Evolutionary conservation across 2,888 invertebrate species (phyloP), one percentile per base, ranked within the genome.

Genomic region (Lycia hirtaria): DNA sequence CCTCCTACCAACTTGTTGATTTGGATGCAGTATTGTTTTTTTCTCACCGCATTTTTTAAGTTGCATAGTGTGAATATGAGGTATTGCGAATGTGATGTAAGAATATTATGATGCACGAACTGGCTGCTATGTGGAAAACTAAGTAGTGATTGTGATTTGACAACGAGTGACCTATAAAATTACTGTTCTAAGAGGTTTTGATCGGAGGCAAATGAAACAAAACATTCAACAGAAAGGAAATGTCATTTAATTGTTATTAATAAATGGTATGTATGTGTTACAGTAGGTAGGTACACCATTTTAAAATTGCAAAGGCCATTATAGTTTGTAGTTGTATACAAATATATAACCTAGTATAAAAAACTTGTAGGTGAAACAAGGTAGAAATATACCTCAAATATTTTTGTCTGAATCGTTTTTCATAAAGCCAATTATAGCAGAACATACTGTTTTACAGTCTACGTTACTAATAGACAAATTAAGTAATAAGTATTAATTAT

Each of bases 381-480:
- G 60, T n/a, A 62, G 56, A 56, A 60, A 59, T 51, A 50, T 62
- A 40, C 53, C 50, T 48, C 44, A 60, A 64, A 65, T 62, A 61
- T 65, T 74, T 56, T 69, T 68, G 67, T 68, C 69, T 62, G 60
- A 65, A 67, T 48, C 10, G 19, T 43, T 68, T 56, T 66, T 19
- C 26, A 12, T 26, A 66, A 64, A 58, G 60, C 64, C 67, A 67
- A 60, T 60, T 60, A 65, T 57, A 56, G 75, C 73, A 72, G 73
- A 81, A 82, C 83, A 81, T 81, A 88, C 89, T 90, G 88, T 89
- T 84, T 81, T 81, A 88, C 88, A 89, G 87, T 85, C 85, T 85
- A 88, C 76, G 73, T 78, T 73, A 78, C 83, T 87, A 87, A 78
- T 80, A 80, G 81, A 82, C 79, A 80, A 86, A 81, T 79, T 84